These are phyloP conservation scores for Pleuronectes platessa DNA, from an alignment of 2,113 vertebrate genomes.

Conservation along the genomic window DNA sequence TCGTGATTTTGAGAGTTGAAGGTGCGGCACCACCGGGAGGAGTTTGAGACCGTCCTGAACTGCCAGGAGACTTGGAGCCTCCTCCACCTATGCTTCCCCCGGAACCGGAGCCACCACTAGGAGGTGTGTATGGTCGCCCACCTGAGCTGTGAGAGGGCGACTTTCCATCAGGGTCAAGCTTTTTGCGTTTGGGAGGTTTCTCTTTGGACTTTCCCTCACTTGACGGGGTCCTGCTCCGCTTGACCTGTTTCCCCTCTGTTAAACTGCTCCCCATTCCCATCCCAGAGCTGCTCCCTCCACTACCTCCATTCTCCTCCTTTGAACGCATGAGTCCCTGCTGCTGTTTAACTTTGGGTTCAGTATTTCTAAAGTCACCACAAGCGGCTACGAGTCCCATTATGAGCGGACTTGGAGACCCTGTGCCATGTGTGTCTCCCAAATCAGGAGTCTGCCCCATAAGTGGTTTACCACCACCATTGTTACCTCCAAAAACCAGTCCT, in stretches of 20 bases:
- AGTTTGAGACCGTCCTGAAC: constrained; percentile 94
- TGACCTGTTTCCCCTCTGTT: constrained; percentile 90
- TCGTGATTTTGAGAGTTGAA: constrained; percentile 98
- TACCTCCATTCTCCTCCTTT: constrained; percentile 83
- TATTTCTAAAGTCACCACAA: constrained; percentile 80
- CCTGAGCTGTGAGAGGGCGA: constrained; percentile 95
- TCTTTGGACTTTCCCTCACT: constrained; percentile 98
- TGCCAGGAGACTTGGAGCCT: constrained; percentile 97
- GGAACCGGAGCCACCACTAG: constrained; percentile 89
- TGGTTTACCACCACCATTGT: constrained; percentile 80
- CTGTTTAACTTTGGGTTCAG: constrained; percentile 86
- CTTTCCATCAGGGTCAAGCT: constrained; percentile 93
- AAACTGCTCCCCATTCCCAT: constrained; percentile 80
- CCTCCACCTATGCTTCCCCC: constrained; percentile 86
- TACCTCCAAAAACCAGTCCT: constrained; percentile 78
- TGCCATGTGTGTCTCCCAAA: constrained; percentile 85
- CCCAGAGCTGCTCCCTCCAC: constrained; percentile 84
- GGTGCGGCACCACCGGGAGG: constrained; percentile 94
- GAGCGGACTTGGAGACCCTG: constrained; percentile 92
- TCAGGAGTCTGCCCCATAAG: constrained; percentile 87
- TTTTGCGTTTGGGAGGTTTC: constrained; percentile 95
- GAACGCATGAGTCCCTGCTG: constrained; percentile 75
- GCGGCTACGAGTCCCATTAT: constrained; percentile 75
- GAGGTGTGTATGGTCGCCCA: constrained; percentile 93
- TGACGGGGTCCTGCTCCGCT: constrained; percentile 95